Evolutionary conservation across 1,140 invertebrate genomes (phyloP).

Genomic region (Grapholita molesta): DNA sequence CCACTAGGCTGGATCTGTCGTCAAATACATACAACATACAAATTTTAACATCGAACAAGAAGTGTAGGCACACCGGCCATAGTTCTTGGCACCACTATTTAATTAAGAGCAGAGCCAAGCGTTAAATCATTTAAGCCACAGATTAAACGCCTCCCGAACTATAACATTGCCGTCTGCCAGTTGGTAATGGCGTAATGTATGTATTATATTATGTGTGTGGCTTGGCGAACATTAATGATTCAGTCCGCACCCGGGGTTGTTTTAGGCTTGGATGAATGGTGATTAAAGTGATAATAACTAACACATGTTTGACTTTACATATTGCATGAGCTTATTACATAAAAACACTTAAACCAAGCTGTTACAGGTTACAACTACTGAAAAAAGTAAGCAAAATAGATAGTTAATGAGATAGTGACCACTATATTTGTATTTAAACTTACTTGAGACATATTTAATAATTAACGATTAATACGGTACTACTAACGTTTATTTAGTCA

Average conservation of each 20-base stretch:
- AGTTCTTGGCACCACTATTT: neutral
- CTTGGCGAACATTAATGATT: neutral
- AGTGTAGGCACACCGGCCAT: neutral
- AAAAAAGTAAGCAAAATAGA: too few relatives aligned
- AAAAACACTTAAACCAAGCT: too few relatives aligned
- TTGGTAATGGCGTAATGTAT: neutral
- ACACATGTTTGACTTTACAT: neutral
- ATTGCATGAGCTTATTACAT: neutral
- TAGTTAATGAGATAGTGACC: too few relatives aligned
- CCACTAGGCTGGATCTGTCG: too few relatives aligned
- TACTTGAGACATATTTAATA: too few relatives aligned
- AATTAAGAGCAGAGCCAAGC: neutral
- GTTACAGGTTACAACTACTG: too few relatives aligned
- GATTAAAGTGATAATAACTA: neutral
- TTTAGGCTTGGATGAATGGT: neutral
- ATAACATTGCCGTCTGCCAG: neutral
- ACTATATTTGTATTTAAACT: too few relatives aligned
- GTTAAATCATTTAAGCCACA: conserved; percentile 8
- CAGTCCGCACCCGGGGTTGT: neutral
- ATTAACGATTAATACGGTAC: too few relatives aligned
- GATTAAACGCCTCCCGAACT: conserved; percentile 7
- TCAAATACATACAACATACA: neutral
- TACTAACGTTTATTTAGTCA: too few relatives aligned
- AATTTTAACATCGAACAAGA: neutral
- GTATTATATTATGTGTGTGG: neutral